Conservation (phyloP, 2,888 invertebrate genomes). For the Agrochola macilenta region DNA sequence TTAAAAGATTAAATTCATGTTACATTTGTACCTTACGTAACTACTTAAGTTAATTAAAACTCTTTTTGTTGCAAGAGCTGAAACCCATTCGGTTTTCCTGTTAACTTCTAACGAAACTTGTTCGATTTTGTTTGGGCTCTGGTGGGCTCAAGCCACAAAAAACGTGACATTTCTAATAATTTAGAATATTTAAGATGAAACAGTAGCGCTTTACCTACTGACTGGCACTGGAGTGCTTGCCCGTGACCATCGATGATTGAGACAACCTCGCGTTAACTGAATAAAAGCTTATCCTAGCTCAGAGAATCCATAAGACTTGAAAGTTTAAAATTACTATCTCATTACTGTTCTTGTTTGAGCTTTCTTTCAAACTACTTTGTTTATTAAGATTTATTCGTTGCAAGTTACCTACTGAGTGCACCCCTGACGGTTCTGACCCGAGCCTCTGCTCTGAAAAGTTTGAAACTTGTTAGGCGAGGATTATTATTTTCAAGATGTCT, state of each 20-base stretch:
- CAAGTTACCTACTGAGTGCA: conserved; percentile 33
- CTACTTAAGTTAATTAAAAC: conserved; percentile 52
- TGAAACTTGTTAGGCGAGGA: conserved; percentile 61
- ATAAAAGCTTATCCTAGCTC: background rate
- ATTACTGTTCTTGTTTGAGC: conserved; percentile 21
- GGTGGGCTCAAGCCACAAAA: background rate
- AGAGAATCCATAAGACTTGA: background rate
- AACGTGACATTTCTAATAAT: background rate
- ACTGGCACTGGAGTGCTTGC: background rate
- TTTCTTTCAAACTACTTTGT: conserved; percentile 36
- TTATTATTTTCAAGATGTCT: conserved; percentile 57
- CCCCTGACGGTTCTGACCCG: conserved; percentile 37
- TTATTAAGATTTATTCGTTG: conserved; percentile 44
- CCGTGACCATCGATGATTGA: background rate
- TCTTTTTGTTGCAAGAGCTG: conserved; percentile 35
- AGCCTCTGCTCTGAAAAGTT: conserved; percentile 56
- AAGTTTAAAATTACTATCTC: conserved; percentile 18
- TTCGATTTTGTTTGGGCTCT: conserved; percentile 20
- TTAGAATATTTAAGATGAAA: background rate
- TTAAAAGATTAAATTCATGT: conserved; percentile 58
- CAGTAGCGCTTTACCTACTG: background rate
- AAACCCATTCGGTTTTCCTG: conserved; percentile 32
- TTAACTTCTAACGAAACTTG: conserved; percentile 8
- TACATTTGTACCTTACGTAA: conserved; percentile 52
- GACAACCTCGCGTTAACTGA: background rate